These are phyloP conservation scores for Drosophila kurseongensis DNA, from an alignment of 1,140 invertebrate species.

Conservation along the genomic window DNA sequence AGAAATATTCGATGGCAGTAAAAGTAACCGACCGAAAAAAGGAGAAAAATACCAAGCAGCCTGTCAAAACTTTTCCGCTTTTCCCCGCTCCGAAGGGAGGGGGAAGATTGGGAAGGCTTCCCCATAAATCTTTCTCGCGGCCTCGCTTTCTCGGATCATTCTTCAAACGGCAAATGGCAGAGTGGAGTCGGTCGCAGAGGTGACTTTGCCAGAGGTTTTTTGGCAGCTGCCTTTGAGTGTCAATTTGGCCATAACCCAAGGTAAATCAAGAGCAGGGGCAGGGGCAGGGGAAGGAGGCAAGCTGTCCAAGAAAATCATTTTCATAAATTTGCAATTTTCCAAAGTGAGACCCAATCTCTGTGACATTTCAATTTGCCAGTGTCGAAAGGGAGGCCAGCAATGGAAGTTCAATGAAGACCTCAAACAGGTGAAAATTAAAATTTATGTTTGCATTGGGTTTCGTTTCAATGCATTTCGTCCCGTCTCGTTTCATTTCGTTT, in stretches of 20 bases:
- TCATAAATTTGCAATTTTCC: constrained; percentile 36
- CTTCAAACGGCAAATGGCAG: constrained; percentile 42
- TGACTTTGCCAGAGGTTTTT: constrained; percentile 17
- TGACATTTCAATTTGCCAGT: constrained; percentile 71
- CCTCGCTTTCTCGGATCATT: constrained; percentile 63
- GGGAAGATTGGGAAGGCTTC: constrained; percentile 33
- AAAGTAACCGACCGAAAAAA: constrained; percentile 23
- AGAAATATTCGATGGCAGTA: constrained; percentile 19
- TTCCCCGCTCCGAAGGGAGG: constrained; percentile 5
- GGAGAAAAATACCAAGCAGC: constrained; percentile 9
- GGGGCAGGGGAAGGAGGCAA: constrained; percentile 13
- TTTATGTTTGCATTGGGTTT: constrained; percentile 58
- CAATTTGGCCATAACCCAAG: constrained; percentile 46
- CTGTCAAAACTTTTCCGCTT: constrained; percentile 48
- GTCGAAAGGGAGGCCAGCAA: constrained; percentile 6
- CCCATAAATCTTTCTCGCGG: constrained; percentile 49
- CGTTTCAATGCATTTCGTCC: neutral
- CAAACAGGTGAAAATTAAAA: constrained; percentile 69
- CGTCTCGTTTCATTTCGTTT: neutral
- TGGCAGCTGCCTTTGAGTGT: constrained; percentile 58
- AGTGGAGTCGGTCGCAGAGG: constrained; percentile 5
- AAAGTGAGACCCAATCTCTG: constrained; percentile 12
- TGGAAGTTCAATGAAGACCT: constrained; percentile 29
- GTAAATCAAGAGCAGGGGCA: constrained; percentile 38
- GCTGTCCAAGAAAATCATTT: constrained; percentile 55